These are phyloP conservation scores for Heterodera filipjevi DNA, from an alignment of 2,888 invertebrate species.

Conservation along the genomic window DNA sequence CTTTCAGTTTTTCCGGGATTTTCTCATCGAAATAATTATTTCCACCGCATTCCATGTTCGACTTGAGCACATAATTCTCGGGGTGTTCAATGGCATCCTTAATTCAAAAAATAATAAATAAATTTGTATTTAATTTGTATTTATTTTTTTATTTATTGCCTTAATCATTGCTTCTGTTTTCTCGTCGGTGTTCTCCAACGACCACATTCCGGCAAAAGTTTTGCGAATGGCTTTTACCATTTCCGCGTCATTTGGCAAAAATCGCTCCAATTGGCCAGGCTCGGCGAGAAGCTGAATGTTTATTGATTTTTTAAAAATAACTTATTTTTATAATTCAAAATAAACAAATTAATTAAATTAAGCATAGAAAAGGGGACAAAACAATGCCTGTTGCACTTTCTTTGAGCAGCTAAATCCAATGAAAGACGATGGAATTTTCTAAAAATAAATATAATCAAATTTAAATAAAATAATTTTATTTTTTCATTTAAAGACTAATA, in stretches of 20 bases:
- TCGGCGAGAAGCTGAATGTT: constrained; percentile 1
- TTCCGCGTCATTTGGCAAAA: neutral
- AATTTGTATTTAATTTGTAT: neutral
- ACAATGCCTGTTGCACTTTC: neutral
- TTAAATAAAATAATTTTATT: neutral
- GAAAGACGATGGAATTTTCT: constrained; percentile 6
- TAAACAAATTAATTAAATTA: neutral
- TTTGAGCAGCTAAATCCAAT: neutral
- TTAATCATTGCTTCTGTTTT: constrained; percentile 38
- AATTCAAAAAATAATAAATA: neutral
- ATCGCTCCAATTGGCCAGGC: neutral
- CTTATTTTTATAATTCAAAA: no score
- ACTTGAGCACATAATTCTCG: constrained; percentile 73
- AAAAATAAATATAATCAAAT: neutral
- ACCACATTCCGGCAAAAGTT: constrained; percentile 88
- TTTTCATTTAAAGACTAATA: no score
- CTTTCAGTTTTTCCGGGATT: constrained; percentile 31
- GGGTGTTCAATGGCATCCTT: constrained; percentile 2
- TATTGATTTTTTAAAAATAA: neutral
- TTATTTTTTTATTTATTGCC: neutral
- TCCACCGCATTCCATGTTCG: constrained; percentile 95
- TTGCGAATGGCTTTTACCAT: neutral
- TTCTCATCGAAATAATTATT: constrained; percentile 80
- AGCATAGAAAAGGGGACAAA: neutral
- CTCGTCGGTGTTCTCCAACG: constrained; percentile 73